Evolutionary conservation across 2,113 vertebrate species (phyloP), one percentile per base, ranked within the genome.

Genomic region (Varanus salvator): DNA sequence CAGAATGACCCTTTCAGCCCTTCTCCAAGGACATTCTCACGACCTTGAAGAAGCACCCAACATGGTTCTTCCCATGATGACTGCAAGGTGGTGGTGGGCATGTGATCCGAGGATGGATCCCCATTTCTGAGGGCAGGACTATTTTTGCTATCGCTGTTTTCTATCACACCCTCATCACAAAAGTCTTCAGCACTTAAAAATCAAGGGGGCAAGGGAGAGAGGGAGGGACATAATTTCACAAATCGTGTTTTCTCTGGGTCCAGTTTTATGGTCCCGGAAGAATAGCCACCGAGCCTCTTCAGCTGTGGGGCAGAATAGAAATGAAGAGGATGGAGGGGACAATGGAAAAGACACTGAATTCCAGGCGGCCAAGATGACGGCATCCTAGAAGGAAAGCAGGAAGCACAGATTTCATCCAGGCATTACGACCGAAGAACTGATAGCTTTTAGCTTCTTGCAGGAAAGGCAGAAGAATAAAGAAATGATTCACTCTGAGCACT

Each of bases 361-460:
- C 84, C 87, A 88, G 90, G 6, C 14, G 78, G 14, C 80, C 93
- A 52, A 85, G 44, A 81, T 85, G 50, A 27, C 2, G 44, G 90
- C 71, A 78, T 81, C 54, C 44, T 84, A 91, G 29, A 0, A 0
- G 78, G 29, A 90, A 93, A 93, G 12, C 52, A 6, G 6, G 11
- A 69, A 0, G 57, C 80, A 90, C 77, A 68, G 0, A 92, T 93
- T 93, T 92, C 12, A 83, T 77, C 64, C 1, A 75, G 89, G 72
- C 50, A 72, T 76, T 19, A 52, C 4, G 57, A 17, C 57, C 2
- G 3, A 89, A 87, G 12, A 91, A 38, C 83, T 38, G 80, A 87
- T 91, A 44, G 71, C 29, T 80, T 90, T 1, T 6, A 72, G 57
- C 74, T 68, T 85, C 57, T 23, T 86, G 1, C 77, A 52, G 77